Conservation (phyloP, 2,888 invertebrate species). For the Ophonus ardosiacus region DNA sequence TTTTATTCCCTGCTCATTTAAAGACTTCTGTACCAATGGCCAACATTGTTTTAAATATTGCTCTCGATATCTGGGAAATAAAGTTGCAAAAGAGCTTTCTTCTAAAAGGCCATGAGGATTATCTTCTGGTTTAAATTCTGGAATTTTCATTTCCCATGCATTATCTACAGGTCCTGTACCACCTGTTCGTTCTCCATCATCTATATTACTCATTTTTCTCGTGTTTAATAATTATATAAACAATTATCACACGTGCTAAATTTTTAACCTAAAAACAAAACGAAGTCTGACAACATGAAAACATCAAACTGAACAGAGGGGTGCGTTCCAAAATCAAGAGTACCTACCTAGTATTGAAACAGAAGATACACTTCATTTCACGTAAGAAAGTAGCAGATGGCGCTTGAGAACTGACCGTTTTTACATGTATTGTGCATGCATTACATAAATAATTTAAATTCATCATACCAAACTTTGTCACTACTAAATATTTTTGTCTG, state of each 20-base stretch:
- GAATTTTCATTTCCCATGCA: slow-evolving; percentile 92
- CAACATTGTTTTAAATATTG: slow-evolving; percentile 96
- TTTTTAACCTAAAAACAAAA: slow-evolving; percentile 1
- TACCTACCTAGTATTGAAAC: too few relatives aligned
- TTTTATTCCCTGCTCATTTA: slow-evolving; percentile 87
- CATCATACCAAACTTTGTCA: too few relatives aligned
- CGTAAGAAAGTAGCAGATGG: too few relatives aligned
- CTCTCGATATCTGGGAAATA: slow-evolving; percentile 98
- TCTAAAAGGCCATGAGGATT: slow-evolving; percentile 93
- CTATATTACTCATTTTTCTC: slow-evolving; percentile 66
- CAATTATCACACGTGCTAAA: slow-evolving; percentile 21
- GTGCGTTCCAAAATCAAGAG: too few relatives aligned
- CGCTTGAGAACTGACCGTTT: too few relatives aligned
- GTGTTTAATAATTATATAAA: background rate
- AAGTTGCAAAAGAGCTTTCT: slow-evolving; percentile 97
- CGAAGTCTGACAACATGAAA: background rate
- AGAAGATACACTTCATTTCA: too few relatives aligned
- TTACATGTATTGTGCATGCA: too few relatives aligned
- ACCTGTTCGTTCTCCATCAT: slow-evolving; percentile 72
- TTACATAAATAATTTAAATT: too few relatives aligned
- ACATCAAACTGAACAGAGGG: too few relatives aligned
- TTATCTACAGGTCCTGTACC: slow-evolving; percentile 84
- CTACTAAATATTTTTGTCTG: too few relatives aligned
- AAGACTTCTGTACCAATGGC: slow-evolving; percentile 93
- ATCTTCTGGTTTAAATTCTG: slow-evolving; percentile 91